Evolutionary conservation across 2,113 vertebrate species (phyloP).

Genomic region (Microtus ochrogaster): DNA sequence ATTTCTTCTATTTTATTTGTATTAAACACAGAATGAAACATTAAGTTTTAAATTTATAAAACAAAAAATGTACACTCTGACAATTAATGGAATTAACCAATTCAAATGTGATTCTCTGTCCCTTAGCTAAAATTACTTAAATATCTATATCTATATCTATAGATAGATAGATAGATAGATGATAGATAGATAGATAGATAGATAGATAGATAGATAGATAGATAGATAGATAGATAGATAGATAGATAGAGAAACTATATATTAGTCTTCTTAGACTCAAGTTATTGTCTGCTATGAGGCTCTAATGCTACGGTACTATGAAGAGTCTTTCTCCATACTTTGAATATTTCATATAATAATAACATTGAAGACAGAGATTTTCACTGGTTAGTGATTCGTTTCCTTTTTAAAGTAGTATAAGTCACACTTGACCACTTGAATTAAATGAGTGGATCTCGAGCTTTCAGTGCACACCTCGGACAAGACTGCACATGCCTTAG

Average conservation of each 20-base stretch:
- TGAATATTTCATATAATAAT: conserved; percentile 13
- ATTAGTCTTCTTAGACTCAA: background rate
- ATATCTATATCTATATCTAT: too few relatives aligned
- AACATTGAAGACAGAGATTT: conserved; percentile 6
- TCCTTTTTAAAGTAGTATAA: background rate
- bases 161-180: too few relatives aligned
- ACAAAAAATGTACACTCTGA: background rate
- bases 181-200: too few relatives aligned
- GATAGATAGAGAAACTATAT: too few relatives aligned
- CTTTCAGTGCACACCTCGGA: background rate
- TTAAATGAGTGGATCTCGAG: background rate
- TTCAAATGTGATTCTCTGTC: background rate
- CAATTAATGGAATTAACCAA: background rate
- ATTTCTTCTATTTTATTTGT: background rate
- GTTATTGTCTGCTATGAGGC: background rate
- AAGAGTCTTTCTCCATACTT: background rate
- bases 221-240: too few relatives aligned
- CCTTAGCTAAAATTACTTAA: background rate
- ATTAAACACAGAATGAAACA: background rate
- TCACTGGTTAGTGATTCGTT: background rate
- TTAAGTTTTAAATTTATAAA: background rate
- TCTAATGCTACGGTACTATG: background rate
- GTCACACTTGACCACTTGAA: background rate
- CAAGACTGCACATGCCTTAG: conserved; percentile 51
- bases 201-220: too few relatives aligned